A percentile compares a stretch with the other conserved stretches of the same genome.
These are phyloP conservation scores for Scolopax bukidnonensis DNA, from an alignment of 2,797 vertebrate genomes.

Conservation along the genomic window DNA sequence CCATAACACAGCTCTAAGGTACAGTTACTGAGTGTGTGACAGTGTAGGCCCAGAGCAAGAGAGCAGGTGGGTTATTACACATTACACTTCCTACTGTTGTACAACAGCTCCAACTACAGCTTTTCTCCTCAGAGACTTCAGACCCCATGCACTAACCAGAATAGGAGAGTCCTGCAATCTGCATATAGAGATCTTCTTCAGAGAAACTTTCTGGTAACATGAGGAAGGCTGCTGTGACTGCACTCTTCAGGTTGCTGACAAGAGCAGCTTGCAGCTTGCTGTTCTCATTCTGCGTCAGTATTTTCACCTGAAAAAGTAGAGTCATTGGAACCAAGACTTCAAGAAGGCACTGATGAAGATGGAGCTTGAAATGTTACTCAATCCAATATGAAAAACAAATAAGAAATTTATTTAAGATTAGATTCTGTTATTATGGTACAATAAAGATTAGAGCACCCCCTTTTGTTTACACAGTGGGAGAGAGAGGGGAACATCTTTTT, in stretches of 20 bases:
- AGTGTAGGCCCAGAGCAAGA: neutral
- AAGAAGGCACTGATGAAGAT: neutral
- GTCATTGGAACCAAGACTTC: neutral
- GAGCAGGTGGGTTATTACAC: neutral
- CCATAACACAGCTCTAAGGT: neutral
- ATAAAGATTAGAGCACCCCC: neutral
- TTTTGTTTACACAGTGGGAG: neutral
- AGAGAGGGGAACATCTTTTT: neutral
- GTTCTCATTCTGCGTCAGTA: conserved; percentile 87
- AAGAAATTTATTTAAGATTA: neutral
- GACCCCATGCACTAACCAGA: conserved; percentile 78
- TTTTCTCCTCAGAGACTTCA: neutral
- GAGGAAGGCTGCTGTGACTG: conserved; percentile 90
- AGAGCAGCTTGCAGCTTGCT: conserved; percentile 84
- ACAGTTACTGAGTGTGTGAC: neutral
- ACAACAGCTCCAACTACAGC: neutral
- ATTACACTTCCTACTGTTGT: neutral
- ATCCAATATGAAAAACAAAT: neutral
- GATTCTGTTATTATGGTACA: neutral
- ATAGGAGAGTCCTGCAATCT: conserved; percentile 94
- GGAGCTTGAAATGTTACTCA: neutral
- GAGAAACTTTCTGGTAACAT: conserved; percentile 95
- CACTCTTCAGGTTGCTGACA: conserved; percentile 89
- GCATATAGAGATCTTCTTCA: conserved; percentile 91
- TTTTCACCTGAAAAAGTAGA: conserved; percentile 85